Percentiles rank a stretch among this genome's conserved stretches.
Conservation (phyloP, 2,888 invertebrate genomes). For the Erebia palarica region DNA sequence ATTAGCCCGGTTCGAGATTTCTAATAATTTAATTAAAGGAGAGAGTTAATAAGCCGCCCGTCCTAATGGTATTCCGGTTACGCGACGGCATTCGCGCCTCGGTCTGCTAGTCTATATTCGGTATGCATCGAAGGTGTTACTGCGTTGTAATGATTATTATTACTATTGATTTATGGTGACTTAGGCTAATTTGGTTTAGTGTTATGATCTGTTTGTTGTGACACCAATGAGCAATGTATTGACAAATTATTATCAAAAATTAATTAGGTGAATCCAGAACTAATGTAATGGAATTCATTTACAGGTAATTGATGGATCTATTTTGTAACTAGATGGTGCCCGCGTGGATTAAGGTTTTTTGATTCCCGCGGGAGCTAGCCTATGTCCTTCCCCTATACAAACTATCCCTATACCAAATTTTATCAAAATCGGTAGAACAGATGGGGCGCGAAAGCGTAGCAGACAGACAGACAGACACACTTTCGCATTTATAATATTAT, state of each 20-base stretch:
- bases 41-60: constrained; percentile 73
- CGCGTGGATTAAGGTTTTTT: too few relatives aligned
- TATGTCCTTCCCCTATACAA: too few relatives aligned
- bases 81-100: constrained; percentile 61
- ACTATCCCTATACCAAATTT: too few relatives aligned
- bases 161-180: constrained; percentile 27
- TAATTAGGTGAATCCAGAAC: constrained; percentile 23
- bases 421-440: too few relatives aligned
- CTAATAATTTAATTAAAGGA: constrained; percentile 81
- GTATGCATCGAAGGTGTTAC: constrained; percentile 22
- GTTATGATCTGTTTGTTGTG: constrained; percentile 19
- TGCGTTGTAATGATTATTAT: constrained; percentile 22
- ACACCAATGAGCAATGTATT: background rate
- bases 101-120: constrained; percentile 27
- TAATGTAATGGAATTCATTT: background rate
- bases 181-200: constrained; percentile 21
- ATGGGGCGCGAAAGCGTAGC: too few relatives aligned
- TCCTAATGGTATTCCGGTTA: constrained; percentile 69
- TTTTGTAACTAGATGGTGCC: too few relatives aligned
- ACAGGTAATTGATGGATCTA: background rate
- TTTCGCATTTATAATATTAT: too few relatives aligned
- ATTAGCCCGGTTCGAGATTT: constrained; percentile 79
- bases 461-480: too few relatives aligned
- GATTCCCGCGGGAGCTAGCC: too few relatives aligned
- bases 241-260: constrained; percentile 37